Evolutionary conservation across 2,888 invertebrate genomes (phyloP), one percentile per base, ranked within the genome.

Genomic region (Aelia acuminata): DNA sequence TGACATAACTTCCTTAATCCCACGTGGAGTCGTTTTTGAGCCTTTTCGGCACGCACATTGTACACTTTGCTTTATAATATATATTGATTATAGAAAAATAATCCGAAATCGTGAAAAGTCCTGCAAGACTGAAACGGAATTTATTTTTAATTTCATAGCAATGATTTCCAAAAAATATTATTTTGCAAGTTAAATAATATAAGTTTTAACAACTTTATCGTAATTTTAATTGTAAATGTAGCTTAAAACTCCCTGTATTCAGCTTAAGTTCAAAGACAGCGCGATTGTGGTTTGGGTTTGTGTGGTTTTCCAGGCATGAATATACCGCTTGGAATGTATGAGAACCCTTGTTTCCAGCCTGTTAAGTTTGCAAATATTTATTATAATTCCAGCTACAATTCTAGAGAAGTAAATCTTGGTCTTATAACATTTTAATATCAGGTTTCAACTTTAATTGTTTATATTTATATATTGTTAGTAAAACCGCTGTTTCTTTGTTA

Each of bases 291-390:
- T 70, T 70, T 18, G 18, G 63, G 63, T 70, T 20, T 35, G 35
- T 35, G 31, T 70, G 63, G 63, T 70, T 70, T 70, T 20, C 35
- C 18, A 4, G 63, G 63, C 31, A 70, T 35, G 31, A 35, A 3
- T 1, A 35, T 70, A n/a, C n/a, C 57, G 57, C 57, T 57, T 57
- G 26, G 63, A 70, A 70, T 70, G 31, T 70, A 70, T 70, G 63
- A 35, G 63, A 18, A 3, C 57, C 57, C 57, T n/a, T 26, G 57
- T 57, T 57, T 26, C 57, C 18, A 31, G 31, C 35, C 35, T 26
- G 20, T 18, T 18, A 0, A 35, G 63, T 35, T 35, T 18, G 18
- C 35, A 35, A 70, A 70, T 70, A 70, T 35, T 35, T 35, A 5
- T 35, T 31, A 63, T 31, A 31, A 57, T 31, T 31, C 26, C 10